Conservation (phyloP, 2,113 vertebrate species). For the Pogonocichla stellata region DNA sequence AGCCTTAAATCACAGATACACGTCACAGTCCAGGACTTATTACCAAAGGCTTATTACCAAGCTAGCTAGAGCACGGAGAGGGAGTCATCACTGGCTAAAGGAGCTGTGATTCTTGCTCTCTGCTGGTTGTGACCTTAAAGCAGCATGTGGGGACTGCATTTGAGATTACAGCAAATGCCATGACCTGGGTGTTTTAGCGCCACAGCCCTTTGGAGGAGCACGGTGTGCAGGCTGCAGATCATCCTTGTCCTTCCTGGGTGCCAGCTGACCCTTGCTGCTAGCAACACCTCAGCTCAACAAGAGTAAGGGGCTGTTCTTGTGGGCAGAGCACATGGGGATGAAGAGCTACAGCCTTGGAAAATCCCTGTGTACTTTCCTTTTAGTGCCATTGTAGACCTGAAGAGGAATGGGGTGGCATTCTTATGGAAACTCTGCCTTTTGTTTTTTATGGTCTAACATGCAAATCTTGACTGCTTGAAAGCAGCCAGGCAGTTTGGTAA, state of each 20-base stretch:
- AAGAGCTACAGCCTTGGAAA: background rate
- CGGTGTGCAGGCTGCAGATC: background rate
- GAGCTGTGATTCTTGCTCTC: background rate
- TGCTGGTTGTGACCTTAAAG: background rate
- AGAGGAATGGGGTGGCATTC: background rate
- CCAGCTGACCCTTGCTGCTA: rapidly evolving
- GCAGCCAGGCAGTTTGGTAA: background rate
- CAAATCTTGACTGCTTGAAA: background rate
- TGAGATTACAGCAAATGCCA: background rate
- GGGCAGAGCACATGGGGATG: too few species aligned
- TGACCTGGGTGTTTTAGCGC: background rate
- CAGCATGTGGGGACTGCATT: background rate
- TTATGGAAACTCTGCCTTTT: background rate
- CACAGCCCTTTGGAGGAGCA: background rate
- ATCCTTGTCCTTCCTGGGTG: rapidly evolving
- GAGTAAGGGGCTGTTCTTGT: background rate
- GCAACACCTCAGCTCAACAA: background rate
- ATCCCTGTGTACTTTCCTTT: background rate
- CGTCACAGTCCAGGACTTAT: background rate
- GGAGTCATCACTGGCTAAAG: background rate
- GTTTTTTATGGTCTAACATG: background rate
- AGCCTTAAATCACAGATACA: background rate
- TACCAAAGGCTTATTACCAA: background rate
- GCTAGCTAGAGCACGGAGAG: background rate
- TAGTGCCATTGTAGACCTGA: too few species aligned